These are phyloP conservation scores for Amiota communis DNA, from an alignment of 2,888 invertebrate genomes.

Conservation along the genomic window DNA sequence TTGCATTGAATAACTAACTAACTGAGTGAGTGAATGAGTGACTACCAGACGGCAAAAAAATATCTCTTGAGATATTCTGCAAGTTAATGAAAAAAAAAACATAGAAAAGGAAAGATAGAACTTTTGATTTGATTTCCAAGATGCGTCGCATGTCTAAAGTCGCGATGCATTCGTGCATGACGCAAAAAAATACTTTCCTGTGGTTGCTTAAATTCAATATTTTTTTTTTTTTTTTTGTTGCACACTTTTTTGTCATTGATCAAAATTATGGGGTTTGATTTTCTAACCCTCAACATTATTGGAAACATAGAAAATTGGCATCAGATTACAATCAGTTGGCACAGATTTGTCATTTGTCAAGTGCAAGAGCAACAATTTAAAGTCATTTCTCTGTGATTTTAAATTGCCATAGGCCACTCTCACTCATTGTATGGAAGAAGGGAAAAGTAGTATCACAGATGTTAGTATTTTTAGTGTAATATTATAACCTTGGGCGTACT, in stretches of 20 bases:
- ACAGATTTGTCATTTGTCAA: neutral
- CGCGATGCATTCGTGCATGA: conserved; percentile 15
- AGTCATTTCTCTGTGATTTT: neutral
- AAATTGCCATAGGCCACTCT: no score
- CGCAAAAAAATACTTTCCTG: neutral
- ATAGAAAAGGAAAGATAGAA: neutral
- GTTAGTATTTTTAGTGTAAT: no score
- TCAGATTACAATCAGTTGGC: conserved; percentile 21
- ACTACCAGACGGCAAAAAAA: neutral
- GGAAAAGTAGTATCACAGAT: no score
- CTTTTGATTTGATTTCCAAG: conserved; percentile 7
- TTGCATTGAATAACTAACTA: conserved; percentile 44
- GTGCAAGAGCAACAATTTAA: neutral
- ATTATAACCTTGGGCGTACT: no score
- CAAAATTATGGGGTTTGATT: conserved; percentile 21
- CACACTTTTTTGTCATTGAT: conserved; percentile 2
- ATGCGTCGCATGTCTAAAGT: neutral
- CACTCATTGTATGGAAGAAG: no score
- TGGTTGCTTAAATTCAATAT: neutral
- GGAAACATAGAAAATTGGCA: neutral
- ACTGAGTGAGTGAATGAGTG: conserved; percentile 38
- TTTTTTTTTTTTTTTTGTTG: conserved; percentile 18
- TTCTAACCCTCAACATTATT: neutral
- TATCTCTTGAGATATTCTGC: neutral
- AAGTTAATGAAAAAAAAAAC: neutral